Base-by-base conservation (phyloP, 92 coral and sea anemone species). In the Virgularia gustaviana region DNA sequence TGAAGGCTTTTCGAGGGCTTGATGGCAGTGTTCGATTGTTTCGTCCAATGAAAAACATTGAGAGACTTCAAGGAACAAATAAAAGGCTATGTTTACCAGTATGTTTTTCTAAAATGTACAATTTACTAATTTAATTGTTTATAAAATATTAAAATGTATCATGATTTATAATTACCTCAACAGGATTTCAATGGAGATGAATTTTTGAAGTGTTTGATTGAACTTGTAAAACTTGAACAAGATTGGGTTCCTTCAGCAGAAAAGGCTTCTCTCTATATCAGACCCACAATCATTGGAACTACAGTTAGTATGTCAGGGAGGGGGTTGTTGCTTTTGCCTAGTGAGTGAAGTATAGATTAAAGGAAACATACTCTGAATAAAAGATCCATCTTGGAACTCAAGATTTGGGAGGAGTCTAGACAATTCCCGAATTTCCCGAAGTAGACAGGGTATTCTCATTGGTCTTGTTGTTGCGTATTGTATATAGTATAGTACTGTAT, bases 191-290 rank as follows among this genome's bases (percentile, higher is more conserved):
- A 89, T 34, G 90, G 88, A 13, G 85, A 79, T 36, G 88, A 92
- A 73, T 53, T 92, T 43, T 65, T 89, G 25, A 77, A 92, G 45
- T 89, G 98, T 22, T 51, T 92, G 51, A 79, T 61, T 72, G 86
- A 92, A 38, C 79, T 92, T 51, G 75, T 92, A 34, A 77, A 77
- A 36, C 31, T 89, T 60, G 98, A 92, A 47, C 79, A 85, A 57
- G 98, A 92, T 27, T 92, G 98, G 98, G 90, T 92, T n/a, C 98
- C 98, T 0, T 82, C 84, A 62, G 88, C 90, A 15, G 89, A 92
- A 71, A 89, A 85, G 24, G 89, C 96, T 47, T 92, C 98, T 0
- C 71, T 92, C 68, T 92, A 92, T 63, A 73, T 92, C 57, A 65
- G 98, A 33, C 98, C 98, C 5, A 92, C 96, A 0, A 42, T 92